Base-by-base conservation (phyloP, 2,888 invertebrate species). In the Nudaria mundana region DNA sequence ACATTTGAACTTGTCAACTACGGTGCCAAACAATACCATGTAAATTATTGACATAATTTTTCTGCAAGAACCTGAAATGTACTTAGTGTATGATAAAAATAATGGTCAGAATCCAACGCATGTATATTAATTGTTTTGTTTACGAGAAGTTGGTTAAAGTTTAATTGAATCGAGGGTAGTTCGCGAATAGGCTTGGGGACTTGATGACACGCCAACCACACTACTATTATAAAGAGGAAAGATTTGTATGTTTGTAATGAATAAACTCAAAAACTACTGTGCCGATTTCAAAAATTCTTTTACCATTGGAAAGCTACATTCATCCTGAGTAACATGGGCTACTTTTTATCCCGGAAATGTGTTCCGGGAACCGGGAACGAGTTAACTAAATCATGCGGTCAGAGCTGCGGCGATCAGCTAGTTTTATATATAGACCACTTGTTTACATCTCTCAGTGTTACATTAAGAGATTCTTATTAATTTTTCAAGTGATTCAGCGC, bases 111-210 rank as follows among this genome's bases (percentile, higher is more conserved):
- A 69, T 77, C 32, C 57, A 48, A 56, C 67, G 72, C 33, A 32
- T 44, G 15, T 29, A 52, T 56, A 61, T 70, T 78, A 81, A 83
- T 82, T 79, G 82, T 77, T 78, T 83, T 85, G 85, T 85, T 85
- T 85, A 83, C 85, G 76, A 78, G 77, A 71, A 69, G 64, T 84
- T 80, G 76, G 81, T 81, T 81, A 80, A 86, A 85, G 83, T 86
- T 86, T 83, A 86, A 86, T 86, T 86, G 84, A 84, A 84, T 79
- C 68, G 76, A 70, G 77, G 75, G 61, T 51, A 57, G 52, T 65
- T 59, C 62, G 56, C 60, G 62, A 65, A 62, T 63, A 60, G 60
- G 63, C 60, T 60, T 63, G 63, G 57, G 56, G 62, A 55, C 58
- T 71, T 66, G 74, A 77, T 76, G 71, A 76, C 66, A 71, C n/a